phyloP scores from a whole-genome alignment of 2,797 vertebrate genomes.

The Rhinophrynus dorsalis region DNA sequence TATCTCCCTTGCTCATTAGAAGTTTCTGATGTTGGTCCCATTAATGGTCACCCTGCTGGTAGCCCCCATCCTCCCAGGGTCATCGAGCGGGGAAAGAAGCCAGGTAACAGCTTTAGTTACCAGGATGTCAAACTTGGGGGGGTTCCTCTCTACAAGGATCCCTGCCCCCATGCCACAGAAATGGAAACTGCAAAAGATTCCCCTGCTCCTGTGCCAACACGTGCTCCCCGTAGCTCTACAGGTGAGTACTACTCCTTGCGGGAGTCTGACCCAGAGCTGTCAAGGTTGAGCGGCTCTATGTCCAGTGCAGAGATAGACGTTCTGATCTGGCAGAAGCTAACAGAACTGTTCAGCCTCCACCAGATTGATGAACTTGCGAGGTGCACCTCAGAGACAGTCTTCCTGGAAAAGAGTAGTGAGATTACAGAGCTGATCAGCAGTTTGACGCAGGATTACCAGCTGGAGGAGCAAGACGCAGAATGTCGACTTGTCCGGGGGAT shows the following conservation, averaged over 20 bases:
- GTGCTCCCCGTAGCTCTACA: constrained; percentile 60
- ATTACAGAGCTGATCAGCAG: constrained; percentile 97
- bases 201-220: constrained; percentile 55
- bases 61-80: constrained; percentile 74
- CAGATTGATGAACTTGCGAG: constrained; percentile 97
- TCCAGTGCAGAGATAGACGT: constrained; percentile 90
- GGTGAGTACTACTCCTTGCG: constrained; percentile 83
- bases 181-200: constrained; percentile 22
- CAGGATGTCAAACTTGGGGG: constrained; percentile 85
- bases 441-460: constrained; percentile 96
- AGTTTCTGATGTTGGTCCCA: not conserved
- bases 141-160: constrained; percentile 69
- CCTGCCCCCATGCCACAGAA: constrained; percentile 41
- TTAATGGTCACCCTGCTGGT: constrained; percentile 67
- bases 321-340: constrained; percentile 93
- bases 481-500: constrained; percentile 94
- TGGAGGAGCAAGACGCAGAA: constrained; percentile 95
- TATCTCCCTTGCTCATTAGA: constrained; percentile 70
- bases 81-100: constrained; percentile 68
- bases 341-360: constrained; percentile 94
- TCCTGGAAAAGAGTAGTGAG: constrained; percentile 95
- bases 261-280: constrained; percentile 81
- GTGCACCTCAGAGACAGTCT: constrained; percentile 94
- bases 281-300: constrained; percentile 84
- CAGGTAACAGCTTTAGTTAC: constrained; percentile 91